Percentiles rank a stretch among this genome's conserved stretches.
Evolutionary conservation across 30 jellyfish, hydroid and myxozoan species (phyloP).

Genomic region (Catostylus mosaicus): DNA sequence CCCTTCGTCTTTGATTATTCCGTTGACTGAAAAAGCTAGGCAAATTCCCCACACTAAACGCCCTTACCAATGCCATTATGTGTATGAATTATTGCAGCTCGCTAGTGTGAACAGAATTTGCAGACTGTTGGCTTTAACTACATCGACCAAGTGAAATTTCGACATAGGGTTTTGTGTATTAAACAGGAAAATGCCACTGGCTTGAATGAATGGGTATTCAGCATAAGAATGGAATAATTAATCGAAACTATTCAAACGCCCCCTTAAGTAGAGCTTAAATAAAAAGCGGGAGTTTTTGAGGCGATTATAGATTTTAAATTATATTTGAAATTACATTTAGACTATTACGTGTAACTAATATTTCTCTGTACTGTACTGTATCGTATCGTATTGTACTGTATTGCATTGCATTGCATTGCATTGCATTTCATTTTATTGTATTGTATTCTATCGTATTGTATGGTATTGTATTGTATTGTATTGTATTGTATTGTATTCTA

Average conservation of each 20-base stretch:
- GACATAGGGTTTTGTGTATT: no score
- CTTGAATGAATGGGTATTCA: neutral
- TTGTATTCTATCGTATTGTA: neutral
- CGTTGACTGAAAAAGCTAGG: neutral
- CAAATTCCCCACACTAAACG: conserved; percentile 15
- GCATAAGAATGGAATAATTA: neutral
- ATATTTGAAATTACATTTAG: neutral
- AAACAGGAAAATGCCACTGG: neutral
- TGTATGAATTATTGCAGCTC: no score
- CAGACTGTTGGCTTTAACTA: no score
- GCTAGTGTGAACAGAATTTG: no score
- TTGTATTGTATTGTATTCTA: neutral
- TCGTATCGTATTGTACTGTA: neutral
- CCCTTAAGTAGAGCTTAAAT: neutral
- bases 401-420: neutral
- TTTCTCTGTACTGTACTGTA: neutral
- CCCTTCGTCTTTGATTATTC: neutral
- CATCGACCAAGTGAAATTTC: no score
- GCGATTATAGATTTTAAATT: neutral
- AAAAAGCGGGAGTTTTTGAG: neutral
- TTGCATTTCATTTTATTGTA: neutral
- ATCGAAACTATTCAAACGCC: neutral
- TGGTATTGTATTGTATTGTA: neutral
- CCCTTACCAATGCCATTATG: conserved; percentile 13
- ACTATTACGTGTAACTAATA: neutral